Conservation (phyloP, 2,113 vertebrate genomes). For the Myxocyprinus asiaticus region DNA sequence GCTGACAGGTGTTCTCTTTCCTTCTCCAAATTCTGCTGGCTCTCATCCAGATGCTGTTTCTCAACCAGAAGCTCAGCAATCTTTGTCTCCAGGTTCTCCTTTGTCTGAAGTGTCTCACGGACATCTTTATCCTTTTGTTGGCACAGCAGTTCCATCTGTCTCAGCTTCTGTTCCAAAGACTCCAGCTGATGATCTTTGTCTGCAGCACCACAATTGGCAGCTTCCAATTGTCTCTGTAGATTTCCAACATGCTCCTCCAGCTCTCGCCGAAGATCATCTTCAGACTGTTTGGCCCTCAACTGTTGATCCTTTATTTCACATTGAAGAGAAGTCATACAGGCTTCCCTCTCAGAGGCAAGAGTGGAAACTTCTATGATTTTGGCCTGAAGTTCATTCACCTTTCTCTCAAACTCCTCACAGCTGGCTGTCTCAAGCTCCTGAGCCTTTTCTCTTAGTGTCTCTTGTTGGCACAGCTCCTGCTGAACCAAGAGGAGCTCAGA, state of each 20-base stretch:
- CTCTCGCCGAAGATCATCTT: background rate
- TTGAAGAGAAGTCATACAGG: background rate
- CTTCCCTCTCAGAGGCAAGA: background rate
- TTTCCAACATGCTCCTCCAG: background rate
- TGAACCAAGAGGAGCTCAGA: constrained; percentile 59
- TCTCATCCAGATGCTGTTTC: background rate
- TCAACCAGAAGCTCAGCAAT: background rate
- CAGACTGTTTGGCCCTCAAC: background rate
- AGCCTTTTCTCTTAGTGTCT: constrained; percentile 28
- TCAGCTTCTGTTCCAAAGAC: background rate
- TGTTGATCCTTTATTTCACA: background rate
- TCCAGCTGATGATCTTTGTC: background rate
- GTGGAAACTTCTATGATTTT: background rate
- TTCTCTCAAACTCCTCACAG: background rate
- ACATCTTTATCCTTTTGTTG: too few relatives aligned
- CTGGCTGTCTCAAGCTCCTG: constrained; percentile 28
- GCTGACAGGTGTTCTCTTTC: constrained; percentile 14
- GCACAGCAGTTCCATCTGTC: too few relatives aligned
- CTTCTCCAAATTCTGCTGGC: constrained; percentile 1
- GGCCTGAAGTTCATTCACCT: background rate
- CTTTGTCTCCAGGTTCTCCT: too few relatives aligned
- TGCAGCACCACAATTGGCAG: background rate
- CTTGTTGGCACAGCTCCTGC: constrained; percentile 28
- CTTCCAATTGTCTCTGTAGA: background rate
- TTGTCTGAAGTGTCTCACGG: too few relatives aligned